These are phyloP conservation scores for Neosilurus mollespiculum DNA, from an alignment of 2,797 vertebrate genomes.

Conservation along the genomic window DNA sequence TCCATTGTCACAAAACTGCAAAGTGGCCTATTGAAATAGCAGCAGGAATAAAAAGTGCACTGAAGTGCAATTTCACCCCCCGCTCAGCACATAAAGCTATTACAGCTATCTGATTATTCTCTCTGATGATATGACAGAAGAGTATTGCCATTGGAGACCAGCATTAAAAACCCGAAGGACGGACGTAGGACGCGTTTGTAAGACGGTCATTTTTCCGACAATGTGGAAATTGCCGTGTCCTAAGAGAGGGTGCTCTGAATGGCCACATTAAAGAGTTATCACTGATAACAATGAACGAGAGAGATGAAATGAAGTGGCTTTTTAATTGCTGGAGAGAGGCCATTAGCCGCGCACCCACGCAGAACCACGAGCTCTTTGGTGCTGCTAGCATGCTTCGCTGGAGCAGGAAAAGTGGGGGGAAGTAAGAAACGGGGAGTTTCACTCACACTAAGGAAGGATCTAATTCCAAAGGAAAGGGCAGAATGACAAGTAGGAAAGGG, in stretches of 20 bases:
- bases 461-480: conserved; percentile 56
- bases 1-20: conserved; percentile 35
- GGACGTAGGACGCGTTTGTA: conserved; percentile 18
- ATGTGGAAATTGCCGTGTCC: conserved; percentile 29
- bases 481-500: conserved; percentile 6
- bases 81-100: conserved; percentile 23
- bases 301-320: conserved; percentile 63
- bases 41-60: conserved; percentile 37
- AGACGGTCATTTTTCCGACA: conserved; percentile 27
- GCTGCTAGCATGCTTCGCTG: conserved; percentile 39
- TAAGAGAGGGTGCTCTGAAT: conserved; percentile 35
- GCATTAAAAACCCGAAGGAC: conserved; percentile 11
- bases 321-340: conserved; percentile 66
- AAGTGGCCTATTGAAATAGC: conserved; percentile 36
- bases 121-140: conserved; percentile 22
- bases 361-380: conserved; percentile 37
- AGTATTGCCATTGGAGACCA: conserved; percentile 2
- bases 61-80: conserved; percentile 26
- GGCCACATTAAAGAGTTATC: conserved; percentile 53
- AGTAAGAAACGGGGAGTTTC: conserved; percentile 50
- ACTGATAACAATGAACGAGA: conserved; percentile 52
- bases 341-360: conserved; percentile 59
- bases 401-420: conserved; percentile 26
- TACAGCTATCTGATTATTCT: conserved; percentile 39
- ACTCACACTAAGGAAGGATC: conserved; percentile 47